Base-by-base conservation (phyloP, 2,113 vertebrate species). In the Colossoma macropomum region DNA sequence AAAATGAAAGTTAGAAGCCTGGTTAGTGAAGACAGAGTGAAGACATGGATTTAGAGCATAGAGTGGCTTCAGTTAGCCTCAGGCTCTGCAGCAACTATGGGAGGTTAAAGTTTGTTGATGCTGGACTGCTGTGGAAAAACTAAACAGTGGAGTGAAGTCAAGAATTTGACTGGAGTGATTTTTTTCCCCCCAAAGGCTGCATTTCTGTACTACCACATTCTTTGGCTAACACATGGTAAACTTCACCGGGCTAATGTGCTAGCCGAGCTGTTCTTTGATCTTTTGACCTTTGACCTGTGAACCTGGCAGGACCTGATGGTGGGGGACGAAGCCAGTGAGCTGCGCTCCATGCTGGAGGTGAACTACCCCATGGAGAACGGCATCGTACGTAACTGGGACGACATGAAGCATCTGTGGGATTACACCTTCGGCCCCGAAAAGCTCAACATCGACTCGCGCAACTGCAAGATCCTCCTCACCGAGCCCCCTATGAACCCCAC, bases 401-500 rank as follows among this genome's bases (percentile, higher is more conserved):
- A 97, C 69, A 97, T 99, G 98, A 98, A 98, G 75, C 98, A 99
- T 91, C 93, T 99, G 84, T 99, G 97, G 98, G 98, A 99, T 91
- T 99, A 99, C 88, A 99, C 98, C 0, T 99, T 99, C 85, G 98
- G 98, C 83, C 95, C 97, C 60, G 98, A 99, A 90, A 99, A 99
- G 91, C 96, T 99, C 86, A 98, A 96, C 85, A 97, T 99, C 72
- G 97, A 98, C 87, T 97, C 97, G n/a, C 96, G 96, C 89, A 97
- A 97, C 92, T 99, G 97, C 95, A 99, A 99, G 94, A 99, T 99
- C 87, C 92, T 99, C 16, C 95, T 99, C 77, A 99, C 97, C n/a
- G 98, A 99, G 83, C 97, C 98, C 17, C 98, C 98, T 71, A 99
- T 99, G 98, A 99, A 99, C 89, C 98, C 98, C 54, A 99, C 97